These are phyloP conservation scores for Aspidoscelis tigris DNA, from an alignment of 2,113 vertebrate species.

Conservation along the genomic window DNA sequence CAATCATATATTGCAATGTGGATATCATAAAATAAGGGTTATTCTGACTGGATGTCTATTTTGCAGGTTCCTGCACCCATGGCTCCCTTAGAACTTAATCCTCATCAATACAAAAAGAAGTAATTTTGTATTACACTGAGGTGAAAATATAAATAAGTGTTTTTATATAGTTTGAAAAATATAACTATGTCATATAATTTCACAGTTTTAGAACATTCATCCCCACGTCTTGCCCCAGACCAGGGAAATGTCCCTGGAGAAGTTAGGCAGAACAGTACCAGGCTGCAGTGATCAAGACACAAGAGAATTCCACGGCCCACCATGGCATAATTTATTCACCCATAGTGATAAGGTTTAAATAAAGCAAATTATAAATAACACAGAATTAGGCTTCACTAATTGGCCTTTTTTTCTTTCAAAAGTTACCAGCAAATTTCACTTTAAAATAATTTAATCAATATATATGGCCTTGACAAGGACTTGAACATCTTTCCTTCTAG, in stretches of 20 bases:
- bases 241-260: too few relatives aligned
- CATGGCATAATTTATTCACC: too few relatives aligned
- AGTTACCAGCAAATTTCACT: constrained; percentile 62
- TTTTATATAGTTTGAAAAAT: too few relatives aligned
- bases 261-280: too few relatives aligned
- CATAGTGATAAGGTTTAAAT: too few relatives aligned
- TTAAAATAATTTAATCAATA: constrained; percentile 64
- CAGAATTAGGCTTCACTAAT: constrained; percentile 64
- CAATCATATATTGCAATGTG: constrained; percentile 65
- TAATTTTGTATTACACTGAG: too few relatives aligned
- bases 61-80: constrained; percentile 59
- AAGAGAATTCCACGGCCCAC: too few relatives aligned
- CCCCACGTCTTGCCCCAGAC: too few relatives aligned
- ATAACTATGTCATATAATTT: too few relatives aligned
- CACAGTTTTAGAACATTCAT: too few relatives aligned
- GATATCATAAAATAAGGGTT: constrained; percentile 64
- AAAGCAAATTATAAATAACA: constrained; percentile 49
- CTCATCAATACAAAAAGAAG: constrained; percentile 52
- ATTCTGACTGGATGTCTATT: constrained; percentile 35
- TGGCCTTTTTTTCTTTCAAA: constrained; percentile 64
- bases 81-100: constrained; percentile 66
- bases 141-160: too few relatives aligned
- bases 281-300: too few relatives aligned
- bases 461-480: constrained; percentile 59
- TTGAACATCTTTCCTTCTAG: constrained; percentile 26